Conservation (phyloP, 92 coral and sea anemone species). For the Micromussa lordhowensis region DNA sequence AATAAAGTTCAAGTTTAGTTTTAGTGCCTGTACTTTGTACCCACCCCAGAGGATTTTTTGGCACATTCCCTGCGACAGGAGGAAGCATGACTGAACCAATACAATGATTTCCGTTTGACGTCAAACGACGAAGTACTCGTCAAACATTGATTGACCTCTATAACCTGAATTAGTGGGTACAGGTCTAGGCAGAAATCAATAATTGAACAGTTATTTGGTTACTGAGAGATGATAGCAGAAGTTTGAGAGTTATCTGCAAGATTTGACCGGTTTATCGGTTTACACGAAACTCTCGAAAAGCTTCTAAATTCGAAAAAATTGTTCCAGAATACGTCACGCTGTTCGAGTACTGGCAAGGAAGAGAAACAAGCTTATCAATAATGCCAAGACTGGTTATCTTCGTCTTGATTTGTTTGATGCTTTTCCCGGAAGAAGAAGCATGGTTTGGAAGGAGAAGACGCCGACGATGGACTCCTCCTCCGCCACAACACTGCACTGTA, state of each 20-base stretch:
- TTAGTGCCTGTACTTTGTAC: background rate
- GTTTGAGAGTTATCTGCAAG: background rate
- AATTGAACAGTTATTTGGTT: background rate
- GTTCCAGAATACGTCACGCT: background rate
- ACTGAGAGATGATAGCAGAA: background rate
- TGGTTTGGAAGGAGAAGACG: slow-evolving; percentile 70
- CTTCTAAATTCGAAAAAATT: background rate
- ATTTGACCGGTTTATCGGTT: background rate
- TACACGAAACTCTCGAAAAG: background rate
- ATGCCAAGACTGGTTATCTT: background rate
- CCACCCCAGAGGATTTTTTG: background rate
- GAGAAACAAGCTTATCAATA: background rate
- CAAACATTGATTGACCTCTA: background rate
- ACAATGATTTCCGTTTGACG: background rate
- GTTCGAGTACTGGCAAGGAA: background rate
- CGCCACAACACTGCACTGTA: slow-evolving; percentile 71
- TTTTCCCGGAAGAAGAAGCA: slow-evolving; percentile 25
- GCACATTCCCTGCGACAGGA: background rate
- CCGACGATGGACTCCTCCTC: slow-evolving; percentile 71
- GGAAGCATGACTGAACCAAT: background rate
- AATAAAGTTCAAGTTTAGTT: too few relatives aligned
- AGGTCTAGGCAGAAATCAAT: background rate
- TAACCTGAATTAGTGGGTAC: background rate
- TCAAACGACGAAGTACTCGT: background rate
- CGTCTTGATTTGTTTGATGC: slow-evolving; percentile 13